Evolutionary conservation across 2,113 vertebrate genomes (phyloP), one percentile per base, ranked within the genome.

Genomic region (Pogona vitticeps): DNA sequence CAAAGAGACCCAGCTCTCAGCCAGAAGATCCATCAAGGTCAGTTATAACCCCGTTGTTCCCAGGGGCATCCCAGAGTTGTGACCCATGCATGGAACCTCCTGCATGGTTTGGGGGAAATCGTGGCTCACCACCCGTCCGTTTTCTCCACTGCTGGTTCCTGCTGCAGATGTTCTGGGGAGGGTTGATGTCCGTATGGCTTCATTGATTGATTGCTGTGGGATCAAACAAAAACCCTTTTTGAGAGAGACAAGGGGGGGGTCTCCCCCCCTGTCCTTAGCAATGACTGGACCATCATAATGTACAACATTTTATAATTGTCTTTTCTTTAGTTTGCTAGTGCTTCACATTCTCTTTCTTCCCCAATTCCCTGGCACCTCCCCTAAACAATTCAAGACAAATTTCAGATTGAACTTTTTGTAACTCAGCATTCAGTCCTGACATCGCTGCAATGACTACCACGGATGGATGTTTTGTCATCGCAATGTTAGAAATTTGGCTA

Each of bases 91-190:
- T 86, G 99, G 98, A 94, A 99, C 97, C 0, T 98, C 98, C 95
- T 99, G 99, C 96, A 99, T 98, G 92, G 98, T 97, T 96, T 99
- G 99, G 94, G 98, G 97, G 95, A 98, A 99, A 96, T 99, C 98
- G n/a, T 99, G 98, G 95, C 97, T 97, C 94, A 99, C 97, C 93
- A 99, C 98, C 90, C 99, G 97, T 91, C 99, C 99, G 3, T 99
- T 99, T 96, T 99, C 99, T 92, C 98, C 98, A 58, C 97, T 97
- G 56, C 97, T 97, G 61, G 97, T 97, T 95, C 96, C 97, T n/a
- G 97, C 97, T 89, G 98, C 97, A 15, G 98, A 98, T 84, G 98
- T 97, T 91, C 98, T 95, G 91, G 97, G 97, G 96, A 99, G 96
- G 72, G 98, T 98, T 94, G 98, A 98, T 96, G 98, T 98, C 96